Evolutionary conservation across 2,888 invertebrate genomes (phyloP).

Genomic region (Rhagonycha lutea): DNA sequence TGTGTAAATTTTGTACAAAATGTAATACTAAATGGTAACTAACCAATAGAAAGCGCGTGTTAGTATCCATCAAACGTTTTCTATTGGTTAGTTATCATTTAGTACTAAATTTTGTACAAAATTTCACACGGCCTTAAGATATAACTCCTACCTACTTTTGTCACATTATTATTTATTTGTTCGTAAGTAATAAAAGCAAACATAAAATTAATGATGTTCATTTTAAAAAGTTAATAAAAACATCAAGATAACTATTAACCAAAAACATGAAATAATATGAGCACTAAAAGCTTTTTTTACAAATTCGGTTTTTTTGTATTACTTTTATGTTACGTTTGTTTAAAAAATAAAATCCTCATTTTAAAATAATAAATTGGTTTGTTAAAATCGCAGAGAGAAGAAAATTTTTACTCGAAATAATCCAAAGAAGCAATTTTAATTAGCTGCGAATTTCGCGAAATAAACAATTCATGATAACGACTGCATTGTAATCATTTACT

Average conservation of each 20-base stretch:
- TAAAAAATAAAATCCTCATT: neutral
- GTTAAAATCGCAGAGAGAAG: neutral
- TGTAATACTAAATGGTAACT: no score
- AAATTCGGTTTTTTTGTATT: neutral
- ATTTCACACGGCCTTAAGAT: no score
- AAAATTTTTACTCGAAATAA: neutral
- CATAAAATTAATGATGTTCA: neutral
- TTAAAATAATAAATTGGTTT: neutral
- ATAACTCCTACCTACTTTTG: neutral
- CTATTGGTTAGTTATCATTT: no score
- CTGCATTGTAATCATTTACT: neutral
- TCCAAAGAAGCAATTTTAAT: neutral
- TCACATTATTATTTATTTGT: neutral
- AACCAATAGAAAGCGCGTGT: no score
- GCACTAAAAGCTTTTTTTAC: neutral
- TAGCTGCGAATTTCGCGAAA: neutral
- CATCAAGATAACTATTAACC: no score
- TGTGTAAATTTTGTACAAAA: no score
- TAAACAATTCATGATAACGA: neutral
- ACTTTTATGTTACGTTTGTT: neutral
- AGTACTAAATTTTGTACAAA: no score
- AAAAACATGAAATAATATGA: neutral
- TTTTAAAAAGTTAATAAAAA: neutral
- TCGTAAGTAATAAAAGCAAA: neutral
- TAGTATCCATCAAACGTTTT: no score